Conservation (phyloP, 1,140 invertebrate species). For the Drosophila mayri region DNA sequence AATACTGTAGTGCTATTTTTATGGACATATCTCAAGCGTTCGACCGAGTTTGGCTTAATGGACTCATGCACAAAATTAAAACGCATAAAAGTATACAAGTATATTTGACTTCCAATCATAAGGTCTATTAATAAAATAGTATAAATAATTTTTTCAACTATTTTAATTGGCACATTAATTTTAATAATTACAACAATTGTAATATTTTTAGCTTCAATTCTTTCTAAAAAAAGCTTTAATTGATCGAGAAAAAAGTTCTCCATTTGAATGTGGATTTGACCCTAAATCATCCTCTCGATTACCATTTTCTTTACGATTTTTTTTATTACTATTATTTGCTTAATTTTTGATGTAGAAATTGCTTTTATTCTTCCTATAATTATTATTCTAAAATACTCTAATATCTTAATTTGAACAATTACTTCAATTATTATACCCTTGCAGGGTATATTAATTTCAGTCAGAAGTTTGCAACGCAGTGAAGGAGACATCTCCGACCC, state of each 20-base stretch:
- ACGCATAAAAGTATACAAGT: slow-evolving; percentile 89
- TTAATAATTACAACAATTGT: slow-evolving; percentile 85
- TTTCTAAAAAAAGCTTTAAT: slow-evolving; percentile 86
- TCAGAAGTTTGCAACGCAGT: no score
- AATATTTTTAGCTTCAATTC: slow-evolving; percentile 85
- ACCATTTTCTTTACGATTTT: slow-evolving; percentile 88
- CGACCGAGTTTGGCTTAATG: no score
- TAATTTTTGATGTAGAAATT: slow-evolving; percentile 86
- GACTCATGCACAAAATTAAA: no score
- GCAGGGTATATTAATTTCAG: no score
- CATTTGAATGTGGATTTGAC: slow-evolving; percentile 89
- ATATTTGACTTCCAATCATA: slow-evolving; percentile 86
- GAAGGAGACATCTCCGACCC: no score
- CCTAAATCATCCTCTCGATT: slow-evolving; percentile 86
- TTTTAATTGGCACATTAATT: slow-evolving; percentile 26
- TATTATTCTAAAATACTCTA: slow-evolving; percentile 67
- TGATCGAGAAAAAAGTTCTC: slow-evolving; percentile 87
- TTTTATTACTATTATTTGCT: slow-evolving; percentile 88
- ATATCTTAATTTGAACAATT: slow-evolving; percentile 83
- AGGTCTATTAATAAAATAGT: slow-evolving; percentile 53
- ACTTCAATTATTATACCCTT: slow-evolving; percentile 85
- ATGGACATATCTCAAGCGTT: no score
- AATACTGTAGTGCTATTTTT: no score
- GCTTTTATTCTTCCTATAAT: slow-evolving; percentile 61
- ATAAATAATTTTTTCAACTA: slow-evolving; percentile 56